These are phyloP conservation scores for Psilopogon haemacephalus DNA, from an alignment of 2,113 vertebrate genomes.

Conservation along the genomic window DNA sequence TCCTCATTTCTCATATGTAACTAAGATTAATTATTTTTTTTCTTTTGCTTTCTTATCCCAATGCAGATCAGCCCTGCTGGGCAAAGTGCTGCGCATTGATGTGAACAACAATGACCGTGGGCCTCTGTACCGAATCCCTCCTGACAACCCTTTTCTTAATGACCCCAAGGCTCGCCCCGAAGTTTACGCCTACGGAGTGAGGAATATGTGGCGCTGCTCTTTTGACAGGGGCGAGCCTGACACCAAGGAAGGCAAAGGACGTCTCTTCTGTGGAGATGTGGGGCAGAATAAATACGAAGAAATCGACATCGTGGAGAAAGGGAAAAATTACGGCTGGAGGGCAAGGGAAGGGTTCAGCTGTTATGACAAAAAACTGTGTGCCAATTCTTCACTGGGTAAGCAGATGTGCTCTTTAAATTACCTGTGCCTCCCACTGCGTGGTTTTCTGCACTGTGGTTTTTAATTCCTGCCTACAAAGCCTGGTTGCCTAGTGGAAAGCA, in stretches of 20 bases:
- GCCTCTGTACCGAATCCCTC: constrained; percentile 85
- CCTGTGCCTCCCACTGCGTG: background rate
- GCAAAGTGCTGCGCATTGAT: constrained; percentile 92
- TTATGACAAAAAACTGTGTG: constrained; percentile 93
- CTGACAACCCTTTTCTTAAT: constrained; percentile 86
- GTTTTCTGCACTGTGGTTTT: background rate
- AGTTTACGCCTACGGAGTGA: constrained; percentile 88
- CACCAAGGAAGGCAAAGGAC: constrained; percentile 85
- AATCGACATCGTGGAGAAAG: constrained; percentile 89
- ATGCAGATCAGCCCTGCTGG: constrained; percentile 88
- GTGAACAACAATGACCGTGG: constrained; percentile 84
- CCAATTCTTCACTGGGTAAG: constrained; percentile 89
- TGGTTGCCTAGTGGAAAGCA: background rate
- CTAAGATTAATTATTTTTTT: background rate
- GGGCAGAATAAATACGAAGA: constrained; percentile 97
- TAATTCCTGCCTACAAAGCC: background rate
- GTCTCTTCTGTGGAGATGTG: constrained; percentile 95
- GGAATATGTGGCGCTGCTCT: constrained; percentile 98
- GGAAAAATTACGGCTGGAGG: constrained; percentile 94
- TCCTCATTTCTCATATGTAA: background rate
- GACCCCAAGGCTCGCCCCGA: constrained; percentile 84
- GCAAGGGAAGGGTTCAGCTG: constrained; percentile 94
- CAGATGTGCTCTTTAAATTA: background rate
- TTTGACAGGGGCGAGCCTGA: constrained; percentile 87
- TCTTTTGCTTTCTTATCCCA: background rate